Evolutionary conservation across 2,113 vertebrate species (phyloP).

Genomic region (Pipa parva): DNA sequence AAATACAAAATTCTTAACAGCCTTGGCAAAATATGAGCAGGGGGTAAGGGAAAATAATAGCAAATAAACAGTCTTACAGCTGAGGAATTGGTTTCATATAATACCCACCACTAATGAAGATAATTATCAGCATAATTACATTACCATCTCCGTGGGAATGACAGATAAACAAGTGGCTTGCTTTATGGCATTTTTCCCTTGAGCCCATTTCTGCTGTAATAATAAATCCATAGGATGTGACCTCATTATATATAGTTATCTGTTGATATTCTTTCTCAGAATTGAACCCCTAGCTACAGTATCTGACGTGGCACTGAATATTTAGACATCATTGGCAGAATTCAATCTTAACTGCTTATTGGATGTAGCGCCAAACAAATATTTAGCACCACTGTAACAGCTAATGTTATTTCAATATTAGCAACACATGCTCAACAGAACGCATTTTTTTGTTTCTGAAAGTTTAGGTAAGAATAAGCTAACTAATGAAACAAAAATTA

Average conservation of each 20-base stretch:
- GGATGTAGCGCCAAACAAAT: too few relatives aligned
- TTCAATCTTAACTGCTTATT: not conserved
- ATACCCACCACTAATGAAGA: slow-evolving; percentile 96
- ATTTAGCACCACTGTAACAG: too few relatives aligned
- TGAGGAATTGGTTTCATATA: slow-evolving; percentile 85
- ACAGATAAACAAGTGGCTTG: slow-evolving; percentile 94
- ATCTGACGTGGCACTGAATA: slow-evolving; percentile 3
- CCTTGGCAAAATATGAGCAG: slow-evolving; percentile 60
- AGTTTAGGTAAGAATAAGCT: too few relatives aligned
- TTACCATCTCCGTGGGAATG: slow-evolving; percentile 98
- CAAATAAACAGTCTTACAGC: slow-evolving; percentile 72
- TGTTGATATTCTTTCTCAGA: slow-evolving; percentile 59
- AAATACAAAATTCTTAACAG: slow-evolving; percentile 62
- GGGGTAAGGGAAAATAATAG: slow-evolving; percentile 58
- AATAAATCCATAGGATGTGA: slow-evolving; percentile 68
- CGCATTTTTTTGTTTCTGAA: too few relatives aligned
- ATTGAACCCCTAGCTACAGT: slow-evolving; percentile 46
- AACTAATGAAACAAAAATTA: too few relatives aligned
- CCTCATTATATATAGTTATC: slow-evolving; percentile 64
- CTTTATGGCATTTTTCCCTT: slow-evolving; percentile 78
- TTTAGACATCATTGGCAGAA: not conserved
- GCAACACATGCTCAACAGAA: too few relatives aligned
- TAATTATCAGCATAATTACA: slow-evolving; percentile 97
- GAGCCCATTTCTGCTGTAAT: slow-evolving; percentile 63
- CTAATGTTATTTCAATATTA: too few relatives aligned